Evolutionary conservation across 2,113 vertebrate genomes (phyloP).

Genomic region (Corynorhinus townsendii): DNA sequence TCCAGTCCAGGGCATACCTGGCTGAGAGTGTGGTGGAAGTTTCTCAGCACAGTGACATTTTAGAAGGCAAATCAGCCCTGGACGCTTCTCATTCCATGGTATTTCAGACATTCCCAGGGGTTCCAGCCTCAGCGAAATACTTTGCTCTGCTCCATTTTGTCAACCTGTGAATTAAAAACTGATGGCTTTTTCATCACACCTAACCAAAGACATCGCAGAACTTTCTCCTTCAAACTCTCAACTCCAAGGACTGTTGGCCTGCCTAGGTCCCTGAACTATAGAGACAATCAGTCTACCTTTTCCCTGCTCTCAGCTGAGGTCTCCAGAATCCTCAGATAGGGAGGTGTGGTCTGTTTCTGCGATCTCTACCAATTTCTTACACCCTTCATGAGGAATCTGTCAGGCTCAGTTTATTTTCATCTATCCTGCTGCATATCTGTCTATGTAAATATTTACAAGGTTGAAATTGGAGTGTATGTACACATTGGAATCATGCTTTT

Average conservation of each 20-base stretch:
- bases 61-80: not conserved
- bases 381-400: not conserved
- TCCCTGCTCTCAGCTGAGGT: not conserved
- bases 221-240: not conserved
- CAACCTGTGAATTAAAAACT: not conserved
- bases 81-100: not conserved
- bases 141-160: not conserved
- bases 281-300: not conserved
- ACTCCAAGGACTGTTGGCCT: not conserved
- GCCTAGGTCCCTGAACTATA: not conserved
- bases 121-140: not conserved
- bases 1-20: not conserved
- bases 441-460: not conserved
- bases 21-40: not conserved
- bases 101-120: not conserved
- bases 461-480: not conserved
- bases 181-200: not conserved
- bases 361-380: not conserved
- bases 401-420: not conserved
- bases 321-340: not conserved
- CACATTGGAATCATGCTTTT: not conserved
- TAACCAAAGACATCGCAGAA: not conserved
- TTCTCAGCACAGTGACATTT: conserved; percentile 24
- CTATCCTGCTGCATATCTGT: not conserved
- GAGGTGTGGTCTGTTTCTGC: not conserved